A percentile compares a stretch with the other conserved stretches of the same genome.
Conservation (phyloP, 2,888 invertebrate genomes). For the Arenicola marina region DNA sequence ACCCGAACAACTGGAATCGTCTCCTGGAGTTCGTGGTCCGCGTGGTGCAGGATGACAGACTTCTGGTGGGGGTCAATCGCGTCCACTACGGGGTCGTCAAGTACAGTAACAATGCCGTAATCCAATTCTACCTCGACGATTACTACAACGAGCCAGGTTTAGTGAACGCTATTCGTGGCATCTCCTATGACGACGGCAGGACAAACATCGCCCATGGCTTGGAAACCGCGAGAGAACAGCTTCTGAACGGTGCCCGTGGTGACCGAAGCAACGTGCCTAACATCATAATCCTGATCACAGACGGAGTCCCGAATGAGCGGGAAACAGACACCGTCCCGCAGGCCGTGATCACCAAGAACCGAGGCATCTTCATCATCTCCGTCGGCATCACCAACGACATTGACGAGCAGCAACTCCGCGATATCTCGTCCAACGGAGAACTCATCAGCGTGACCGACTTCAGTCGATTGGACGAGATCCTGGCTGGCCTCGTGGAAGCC, state of each 20-base stretch:
- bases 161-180: conserved; percentile 34
- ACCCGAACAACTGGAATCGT: conserved; percentile 20
- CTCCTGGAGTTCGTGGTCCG: conserved; percentile 19
- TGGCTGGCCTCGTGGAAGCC: too few species aligned
- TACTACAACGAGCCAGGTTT: not conserved
- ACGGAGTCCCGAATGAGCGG: conserved; percentile 13
- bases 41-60: conserved; percentile 11
- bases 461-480: too few species aligned
- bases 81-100: conserved; percentile 24
- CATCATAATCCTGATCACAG: conserved; percentile 26
- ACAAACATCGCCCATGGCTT: conserved; percentile 48
- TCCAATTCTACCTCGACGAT: conserved; percentile 19
- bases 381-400: conserved; percentile 29
- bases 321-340: conserved; percentile 31
- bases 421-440: not conserved
- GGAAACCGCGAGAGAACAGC: conserved; percentile 14
- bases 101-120: conserved; percentile 22
- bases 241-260: conserved; percentile 20
- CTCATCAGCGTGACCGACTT: not conserved
- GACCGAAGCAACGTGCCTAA: conserved; percentile 26
- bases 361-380: conserved; percentile 33
- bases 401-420: not conserved
- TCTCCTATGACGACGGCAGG: conserved; percentile 41
- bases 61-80: not conserved
- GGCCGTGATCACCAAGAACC: conserved; percentile 23